These are phyloP conservation scores for Rissa tridactyla DNA, from an alignment of 2,113 vertebrate species.

Conservation along the genomic window DNA sequence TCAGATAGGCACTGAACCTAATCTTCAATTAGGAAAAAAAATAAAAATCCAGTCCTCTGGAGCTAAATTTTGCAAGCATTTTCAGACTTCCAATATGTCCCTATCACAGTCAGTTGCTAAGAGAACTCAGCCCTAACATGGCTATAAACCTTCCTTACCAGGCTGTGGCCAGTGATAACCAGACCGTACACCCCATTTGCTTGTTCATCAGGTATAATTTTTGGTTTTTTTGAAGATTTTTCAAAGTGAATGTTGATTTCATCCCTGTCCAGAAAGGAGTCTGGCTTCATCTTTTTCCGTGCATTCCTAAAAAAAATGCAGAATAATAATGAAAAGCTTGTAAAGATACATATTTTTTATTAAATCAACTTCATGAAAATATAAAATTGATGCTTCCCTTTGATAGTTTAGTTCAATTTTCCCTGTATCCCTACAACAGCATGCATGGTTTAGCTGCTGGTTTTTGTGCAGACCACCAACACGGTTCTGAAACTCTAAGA, in stretches of 20 bases:
- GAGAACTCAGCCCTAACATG: background rate
- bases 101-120: background rate
- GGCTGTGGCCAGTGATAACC: constrained; percentile 89
- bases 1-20: background rate
- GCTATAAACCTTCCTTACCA: constrained; percentile 77
- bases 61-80: background rate
- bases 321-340: background rate
- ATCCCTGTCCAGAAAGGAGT: constrained; percentile 62
- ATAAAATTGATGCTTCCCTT: background rate
- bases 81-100: background rate
- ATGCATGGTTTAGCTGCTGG: background rate
- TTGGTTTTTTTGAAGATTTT: constrained; percentile 9
- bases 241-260: constrained; percentile 68
- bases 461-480: background rate
- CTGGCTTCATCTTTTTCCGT: constrained; percentile 82
- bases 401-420: background rate
- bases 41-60: too few relatives aligned
- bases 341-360: background rate
- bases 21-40: background rate
- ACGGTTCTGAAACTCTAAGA: background rate
- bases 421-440: background rate
- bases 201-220: constrained; percentile 79
- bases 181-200: constrained; percentile 85
- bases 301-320: constrained; percentile 73
- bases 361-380: background rate